Evolutionary conservation across 2,797 vertebrate species (phyloP), one percentile per base, ranked within the genome.

Genomic region (Esox masquinongy): DNA sequence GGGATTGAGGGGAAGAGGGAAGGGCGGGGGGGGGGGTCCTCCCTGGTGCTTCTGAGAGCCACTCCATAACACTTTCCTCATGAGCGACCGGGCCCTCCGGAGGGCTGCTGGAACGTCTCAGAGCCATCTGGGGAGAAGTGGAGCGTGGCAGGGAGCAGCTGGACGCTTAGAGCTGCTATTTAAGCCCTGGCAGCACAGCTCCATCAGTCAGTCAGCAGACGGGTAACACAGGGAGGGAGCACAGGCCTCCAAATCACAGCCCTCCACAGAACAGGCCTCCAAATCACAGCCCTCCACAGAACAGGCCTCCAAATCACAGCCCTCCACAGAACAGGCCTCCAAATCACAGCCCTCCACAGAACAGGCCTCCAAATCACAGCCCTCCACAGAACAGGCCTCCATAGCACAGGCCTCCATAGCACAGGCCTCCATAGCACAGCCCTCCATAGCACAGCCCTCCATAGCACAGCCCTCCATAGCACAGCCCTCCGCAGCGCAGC

Each of bases 121-220:
- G 85, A 90, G 91, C 93, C 94, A 94, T 94, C 93, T 94, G 94
- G 92, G 93, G 88, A 92, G 92, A 93, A 93, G 92, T 92, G 90
- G 89, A 93, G 92, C 91, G 86, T 95, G 93, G 93, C 91, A 86
- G 88, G 89, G 92, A 95, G 92, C 93, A 94, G 94, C 93, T 94
- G 93, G 93, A 90, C 85, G 86, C 88, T 88, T 90, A 90, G 91
- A 94, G 92, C 88, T 91, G 91, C 91, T 94, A 92, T 94, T 95
- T 94, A 94, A 92, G 88, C 88, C 81, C 89, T 94, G 93, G 92
- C 92, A 94, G 85, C 85, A 82, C 83, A 86, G 82, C 84, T 81
- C 86, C 86, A 84, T 91, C 92, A 91, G 89, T 91, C 91, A 88
- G 89, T 90, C 89, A 86, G 87, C 87, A n/a, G 49, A 16, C 49